Conservation (phyloP, 2,113 vertebrate species). For the Phocoena sinus region DNA sequence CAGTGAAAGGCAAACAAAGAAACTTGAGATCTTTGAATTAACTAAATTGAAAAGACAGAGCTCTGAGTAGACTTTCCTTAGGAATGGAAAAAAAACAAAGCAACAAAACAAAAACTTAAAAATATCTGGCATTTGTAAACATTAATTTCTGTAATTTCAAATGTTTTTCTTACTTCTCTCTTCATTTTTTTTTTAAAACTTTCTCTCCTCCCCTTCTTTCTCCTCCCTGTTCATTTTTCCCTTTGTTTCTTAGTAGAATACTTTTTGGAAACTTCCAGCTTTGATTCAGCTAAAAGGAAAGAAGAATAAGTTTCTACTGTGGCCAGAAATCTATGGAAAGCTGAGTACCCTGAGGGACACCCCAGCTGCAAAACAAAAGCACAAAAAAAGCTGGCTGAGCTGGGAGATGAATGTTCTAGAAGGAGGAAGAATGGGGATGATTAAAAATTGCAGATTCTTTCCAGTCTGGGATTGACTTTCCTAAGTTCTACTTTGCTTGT, state of each 20-base stretch:
- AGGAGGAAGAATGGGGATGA: background rate
- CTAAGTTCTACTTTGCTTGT: background rate
- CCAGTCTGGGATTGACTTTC: background rate
- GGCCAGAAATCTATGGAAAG: slow-evolving; percentile 43
- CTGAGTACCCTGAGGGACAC: background rate
- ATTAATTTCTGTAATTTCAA: background rate
- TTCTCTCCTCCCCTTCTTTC: background rate
- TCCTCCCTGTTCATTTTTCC: background rate
- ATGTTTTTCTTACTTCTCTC: background rate
- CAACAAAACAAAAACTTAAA: background rate
- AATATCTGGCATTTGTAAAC: background rate
- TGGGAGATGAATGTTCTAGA: slow-evolving; percentile 43
- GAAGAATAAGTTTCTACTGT: background rate
- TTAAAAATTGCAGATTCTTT: background rate
- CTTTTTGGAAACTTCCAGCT: slow-evolving; percentile 6
- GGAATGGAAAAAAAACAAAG: background rate
- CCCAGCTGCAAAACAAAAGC: slow-evolving; percentile 42
- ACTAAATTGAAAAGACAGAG: background rate
- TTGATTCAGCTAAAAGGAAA: background rate
- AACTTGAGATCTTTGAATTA: background rate
- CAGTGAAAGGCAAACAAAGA: background rate
- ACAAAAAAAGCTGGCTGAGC: background rate
- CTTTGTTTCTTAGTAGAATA: slow-evolving; percentile 1
- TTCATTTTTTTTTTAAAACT: background rate
- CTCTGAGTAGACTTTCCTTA: background rate